A percentile compares a stretch with the other conserved stretches of the same genome.
Conservation (phyloP, 53 echinoderm and acorn worm genomes). For the Glandiceps talaboti region DNA sequence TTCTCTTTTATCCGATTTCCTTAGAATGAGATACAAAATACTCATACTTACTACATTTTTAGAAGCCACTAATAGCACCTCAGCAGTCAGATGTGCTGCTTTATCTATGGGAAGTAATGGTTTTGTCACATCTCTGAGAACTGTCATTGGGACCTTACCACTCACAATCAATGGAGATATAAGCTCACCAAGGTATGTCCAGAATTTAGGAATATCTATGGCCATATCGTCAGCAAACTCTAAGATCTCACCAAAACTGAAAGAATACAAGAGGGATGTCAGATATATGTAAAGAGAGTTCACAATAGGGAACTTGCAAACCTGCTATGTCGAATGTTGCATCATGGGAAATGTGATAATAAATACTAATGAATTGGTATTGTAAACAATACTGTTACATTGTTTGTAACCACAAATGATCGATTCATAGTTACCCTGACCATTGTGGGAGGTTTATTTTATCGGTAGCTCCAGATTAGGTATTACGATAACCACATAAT, state of each 20-base stretch:
- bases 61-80: slow-evolving; percentile 51
- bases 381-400: no score
- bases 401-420: no score
- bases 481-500: no score
- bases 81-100: slow-evolving; percentile 60
- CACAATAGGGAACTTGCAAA: no score
- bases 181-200: slow-evolving; percentile 73
- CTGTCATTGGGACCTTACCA: slow-evolving; percentile 28
- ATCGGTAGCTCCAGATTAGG: no score
- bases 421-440: no score
- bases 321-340: no score
- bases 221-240: slow-evolving; percentile 90
- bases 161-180: slow-evolving; percentile 51
- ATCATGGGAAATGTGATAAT: no score
- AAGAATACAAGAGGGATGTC: neutral
- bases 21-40: no score
- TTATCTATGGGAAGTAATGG: slow-evolving; percentile 36
- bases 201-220: slow-evolving; percentile 67
- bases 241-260: slow-evolving; percentile 50
- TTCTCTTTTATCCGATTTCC: no score
- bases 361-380: no score
- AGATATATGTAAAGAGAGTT: neutral
- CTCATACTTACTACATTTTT: slow-evolving; percentile 43
- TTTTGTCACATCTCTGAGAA: slow-evolving; percentile 30
- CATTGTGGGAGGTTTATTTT: no score